Evolutionary conservation across 2,888 invertebrate genomes (phyloP), one percentile per base, ranked within the genome.

Genomic region (Pandemis corylana): DNA sequence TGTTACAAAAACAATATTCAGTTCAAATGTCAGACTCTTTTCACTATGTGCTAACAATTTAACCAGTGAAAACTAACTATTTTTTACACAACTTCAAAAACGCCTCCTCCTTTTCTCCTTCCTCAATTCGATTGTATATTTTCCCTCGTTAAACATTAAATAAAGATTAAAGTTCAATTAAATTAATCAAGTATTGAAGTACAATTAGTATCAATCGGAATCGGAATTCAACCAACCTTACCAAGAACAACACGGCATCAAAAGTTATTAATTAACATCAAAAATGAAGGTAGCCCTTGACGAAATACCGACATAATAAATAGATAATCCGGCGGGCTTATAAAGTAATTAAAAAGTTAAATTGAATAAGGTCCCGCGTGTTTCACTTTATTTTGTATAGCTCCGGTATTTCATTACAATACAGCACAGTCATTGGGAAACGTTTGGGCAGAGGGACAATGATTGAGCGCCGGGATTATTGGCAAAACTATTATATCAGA

Each of bases 271-370:
- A 75, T 75, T 71, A 71, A 75, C 51, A 56, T 70, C 46, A 75
- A 67, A 71, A 75, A 71, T 71, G 42, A 67, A 66, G 66, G 69
- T 70, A 56, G 46, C 70, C 62, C 62, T 67, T 71, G 67, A 67
- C 53, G 63, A 71, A 63, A 62, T 71, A 63, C 67, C 61, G 70
- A 56, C 53, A 61, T 71, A 70, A 75, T 70, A 74, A 74, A 74
- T 77, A 85, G 84, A 84, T 87, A 86, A 88, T 86, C 85, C 82
- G 73, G 80, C 80, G 83, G 83, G 83, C 82, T 83, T 81, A 79
- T 80, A 82, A 85, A 85, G 85, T 85, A 88, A 90, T 89, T 89
- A 89, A 88, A 89, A 90, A 89, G 88, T 89, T 90, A 83, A 89
- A 90, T 90, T 88, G 87, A 84, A 87, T 79, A 81, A 79, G 80